phyloP scores from a whole-genome alignment of 2,113 vertebrate species.

The Psittacara wagleri region DNA sequence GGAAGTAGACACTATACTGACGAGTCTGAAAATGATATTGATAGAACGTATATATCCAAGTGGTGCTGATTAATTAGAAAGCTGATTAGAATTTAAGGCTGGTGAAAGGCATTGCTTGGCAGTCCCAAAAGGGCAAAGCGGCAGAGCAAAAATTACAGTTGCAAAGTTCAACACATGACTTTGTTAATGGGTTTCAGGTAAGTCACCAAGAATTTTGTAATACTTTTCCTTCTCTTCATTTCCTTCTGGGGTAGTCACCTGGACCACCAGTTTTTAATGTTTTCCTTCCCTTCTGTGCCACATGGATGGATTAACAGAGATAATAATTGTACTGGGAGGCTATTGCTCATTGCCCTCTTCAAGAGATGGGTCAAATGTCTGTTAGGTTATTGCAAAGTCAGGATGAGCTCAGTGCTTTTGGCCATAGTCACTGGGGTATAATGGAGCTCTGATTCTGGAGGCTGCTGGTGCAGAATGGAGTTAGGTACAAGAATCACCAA shows the following conservation, averaged over 20 bases:
- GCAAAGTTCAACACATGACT: background rate
- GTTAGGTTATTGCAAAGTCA: background rate
- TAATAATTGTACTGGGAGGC: background rate
- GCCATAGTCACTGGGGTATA: background rate
- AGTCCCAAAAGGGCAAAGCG: background rate
- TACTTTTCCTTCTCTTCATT: background rate
- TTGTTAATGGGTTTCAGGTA: background rate
- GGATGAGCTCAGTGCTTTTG: background rate
- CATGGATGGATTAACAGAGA: background rate
- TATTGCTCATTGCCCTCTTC: background rate
- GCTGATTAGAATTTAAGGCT: background rate
- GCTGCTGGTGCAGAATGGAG: background rate
- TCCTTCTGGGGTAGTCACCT: background rate
- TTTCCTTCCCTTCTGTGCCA: background rate
- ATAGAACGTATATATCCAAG: background rate
- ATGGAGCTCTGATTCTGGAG: background rate
- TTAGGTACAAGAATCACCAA: background rate
- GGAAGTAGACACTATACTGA: background rate
- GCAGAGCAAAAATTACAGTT: background rate
- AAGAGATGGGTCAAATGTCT: background rate
- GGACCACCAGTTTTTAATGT: background rate
- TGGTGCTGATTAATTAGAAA: background rate
- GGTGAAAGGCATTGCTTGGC: background rate
- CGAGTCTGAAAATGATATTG: background rate
- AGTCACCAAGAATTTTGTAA: background rate